Percentiles rank a stretch among this genome's conserved stretches.
Conservation (phyloP, 2,888 invertebrate genomes). For the Athrips mouffetella region DNA sequence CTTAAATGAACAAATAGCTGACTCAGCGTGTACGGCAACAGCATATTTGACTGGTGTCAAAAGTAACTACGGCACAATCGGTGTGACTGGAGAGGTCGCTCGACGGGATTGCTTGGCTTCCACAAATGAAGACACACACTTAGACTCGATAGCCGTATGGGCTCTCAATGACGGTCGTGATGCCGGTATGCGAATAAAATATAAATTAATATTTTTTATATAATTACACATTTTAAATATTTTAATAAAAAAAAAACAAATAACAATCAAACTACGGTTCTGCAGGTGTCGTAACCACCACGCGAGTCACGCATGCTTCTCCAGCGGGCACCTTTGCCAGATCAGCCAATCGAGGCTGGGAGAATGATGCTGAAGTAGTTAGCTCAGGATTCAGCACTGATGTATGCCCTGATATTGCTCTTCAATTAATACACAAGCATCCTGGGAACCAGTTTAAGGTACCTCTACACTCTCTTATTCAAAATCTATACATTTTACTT, state of each 20-base stretch:
- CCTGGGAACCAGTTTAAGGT: slow-evolving; percentile 84
- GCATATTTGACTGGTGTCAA: slow-evolving; percentile 84
- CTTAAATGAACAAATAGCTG: slow-evolving; percentile 81
- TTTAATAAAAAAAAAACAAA: too few species aligned
- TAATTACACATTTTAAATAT: not conserved
- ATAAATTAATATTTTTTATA: too few species aligned
- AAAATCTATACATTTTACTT: too few species aligned
- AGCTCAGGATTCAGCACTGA: slow-evolving; percentile 39
- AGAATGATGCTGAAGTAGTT: slow-evolving; percentile 79
- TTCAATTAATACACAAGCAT: slow-evolving; percentile 79
- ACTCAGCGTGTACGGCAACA: slow-evolving; percentile 85
- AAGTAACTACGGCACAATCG: slow-evolving; percentile 81
- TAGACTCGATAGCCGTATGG: slow-evolving; percentile 82
- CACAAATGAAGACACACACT: slow-evolving; percentile 63
- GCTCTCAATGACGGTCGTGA: slow-evolving; percentile 74
- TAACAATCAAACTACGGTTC: too few species aligned
- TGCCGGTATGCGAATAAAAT: slow-evolving; percentile 37
- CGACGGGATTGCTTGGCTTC: slow-evolving; percentile 78
- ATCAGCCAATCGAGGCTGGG: slow-evolving; percentile 84
- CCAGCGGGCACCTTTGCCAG: slow-evolving; percentile 85
- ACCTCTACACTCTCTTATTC: too few species aligned
- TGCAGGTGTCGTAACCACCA: slow-evolving; percentile 84
- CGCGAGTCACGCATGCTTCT: slow-evolving; percentile 87
- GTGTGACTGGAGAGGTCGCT: slow-evolving; percentile 81
- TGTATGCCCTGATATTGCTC: slow-evolving; percentile 82